Base-by-base conservation (phyloP, 2,888 invertebrate species). In the Orthosia gothica region DNA sequence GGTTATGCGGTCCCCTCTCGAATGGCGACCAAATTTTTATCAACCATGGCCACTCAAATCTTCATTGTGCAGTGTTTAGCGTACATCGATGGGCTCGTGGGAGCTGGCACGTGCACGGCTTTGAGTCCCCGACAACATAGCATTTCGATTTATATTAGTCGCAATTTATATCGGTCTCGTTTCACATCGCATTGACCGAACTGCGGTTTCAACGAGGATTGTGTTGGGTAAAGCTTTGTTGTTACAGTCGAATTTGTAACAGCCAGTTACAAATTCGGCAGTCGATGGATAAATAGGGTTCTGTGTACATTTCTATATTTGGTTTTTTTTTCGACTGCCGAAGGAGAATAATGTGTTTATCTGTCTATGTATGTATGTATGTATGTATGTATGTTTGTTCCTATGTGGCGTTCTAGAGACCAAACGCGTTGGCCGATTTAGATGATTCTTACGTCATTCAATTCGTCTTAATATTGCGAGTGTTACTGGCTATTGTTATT, bases 131-230 rank as follows among this genome's bases (percentile, higher is more conserved):
- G 92, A 90, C 92, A 93, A 92, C 88, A 87, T 90, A 93, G 93
- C 93, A 91, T 93, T 93, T 93, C 91, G 92, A 94, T 94, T 94
- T 90, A 90, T 89, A 94, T 94, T 92, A 92, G 89, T 88, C 87
- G 86, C 89, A 89, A 92, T 89, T 91, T 90, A 89, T 92, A 85
- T 89, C 88, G 88, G 84, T 70, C 88, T 91, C 89, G 91, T 92
- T 93, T 91, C 89, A 92, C 91, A 91, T 91, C 87, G 89, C 86
- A 91, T 92, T 90, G 88, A 88, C 79, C 86, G 86, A 87, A 70
- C 77, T 68, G 65, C 64, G 75, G 63, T 79, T 81, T 79, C 69
- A 82, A 15, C 26, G 52, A 61, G 64, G 78, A 84, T 80, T 84
- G 62, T 70, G 59, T 32, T 55, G 63, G 47, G 67, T 23, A 32